phyloP scores from a whole-genome alignment of 2,113 vertebrate species.

The Macrotus californicus region DNA sequence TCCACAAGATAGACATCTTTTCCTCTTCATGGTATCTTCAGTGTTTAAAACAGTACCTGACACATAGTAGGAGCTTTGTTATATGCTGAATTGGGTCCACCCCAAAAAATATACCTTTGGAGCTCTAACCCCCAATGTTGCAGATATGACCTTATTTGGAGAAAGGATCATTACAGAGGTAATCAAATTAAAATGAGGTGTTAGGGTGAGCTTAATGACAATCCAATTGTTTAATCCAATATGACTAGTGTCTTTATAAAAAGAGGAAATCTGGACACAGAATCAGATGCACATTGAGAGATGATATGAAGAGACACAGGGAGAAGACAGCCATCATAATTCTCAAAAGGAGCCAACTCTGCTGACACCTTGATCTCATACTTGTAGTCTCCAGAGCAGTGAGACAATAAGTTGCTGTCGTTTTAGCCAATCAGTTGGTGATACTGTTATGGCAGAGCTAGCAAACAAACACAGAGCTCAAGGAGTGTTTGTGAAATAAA shows the following conservation, averaged over 20 bases:
- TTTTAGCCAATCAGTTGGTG: not conserved
- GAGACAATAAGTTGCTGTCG: not conserved
- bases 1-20: not conserved
- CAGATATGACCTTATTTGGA: not conserved
- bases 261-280: not conserved
- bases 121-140: not conserved
- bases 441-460: not conserved
- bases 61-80: not conserved
- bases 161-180: not conserved
- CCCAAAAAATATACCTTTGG: not conserved
- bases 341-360: not conserved
- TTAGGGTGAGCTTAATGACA: not conserved
- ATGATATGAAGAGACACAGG: not conserved
- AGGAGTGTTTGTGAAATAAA: not conserved
- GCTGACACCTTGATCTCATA: not conserved
- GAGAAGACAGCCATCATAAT: not conserved
- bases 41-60: not conserved
- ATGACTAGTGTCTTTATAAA: not conserved
- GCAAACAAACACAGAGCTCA: not conserved
- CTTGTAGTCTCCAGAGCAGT: not conserved
- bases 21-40: no score
- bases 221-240: not conserved
- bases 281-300: not conserved
- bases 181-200: not conserved
- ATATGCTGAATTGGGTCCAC: not conserved